Percentiles rank a stretch among this genome's conserved stretches.
phyloP scores from a whole-genome alignment of 2,797 vertebrate species.

The Sebastes kiyomatsui region DNA sequence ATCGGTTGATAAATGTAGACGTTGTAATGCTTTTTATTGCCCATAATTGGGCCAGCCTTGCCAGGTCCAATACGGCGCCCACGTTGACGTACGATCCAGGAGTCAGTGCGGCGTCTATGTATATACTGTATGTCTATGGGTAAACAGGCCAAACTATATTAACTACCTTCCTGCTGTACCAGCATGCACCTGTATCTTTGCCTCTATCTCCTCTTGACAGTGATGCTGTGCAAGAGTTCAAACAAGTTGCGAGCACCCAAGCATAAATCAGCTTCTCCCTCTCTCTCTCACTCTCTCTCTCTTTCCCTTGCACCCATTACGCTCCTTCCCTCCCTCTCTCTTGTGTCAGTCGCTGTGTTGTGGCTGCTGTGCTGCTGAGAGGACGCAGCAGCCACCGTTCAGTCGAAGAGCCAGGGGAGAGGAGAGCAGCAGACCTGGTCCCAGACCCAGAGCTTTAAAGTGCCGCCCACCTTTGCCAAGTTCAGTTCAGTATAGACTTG shows the following conservation, averaged over 20 bases:
- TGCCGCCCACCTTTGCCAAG: background rate
- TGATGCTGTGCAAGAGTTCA: background rate
- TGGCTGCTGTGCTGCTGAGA: constrained; percentile 48
- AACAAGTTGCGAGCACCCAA: background rate
- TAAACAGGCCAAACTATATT: background rate
- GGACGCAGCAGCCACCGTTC: constrained; percentile 41
- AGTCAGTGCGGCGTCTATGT: rapidly evolving
- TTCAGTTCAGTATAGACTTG: background rate
- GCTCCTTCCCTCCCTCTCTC: constrained; percentile 48
- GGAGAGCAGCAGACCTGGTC: constrained; percentile 7
- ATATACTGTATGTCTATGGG: no score
- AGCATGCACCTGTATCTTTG: background rate
- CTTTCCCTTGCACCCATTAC: background rate
- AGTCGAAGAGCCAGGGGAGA: constrained; percentile 17
- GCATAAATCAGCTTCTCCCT: background rate
- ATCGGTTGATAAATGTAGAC: no score
- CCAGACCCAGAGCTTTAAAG: background rate
- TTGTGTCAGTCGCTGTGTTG: constrained; percentile 56
- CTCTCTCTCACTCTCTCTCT: constrained; percentile 41
- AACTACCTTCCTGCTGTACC: background rate
- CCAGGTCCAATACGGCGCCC: no score
- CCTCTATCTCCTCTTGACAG: background rate
- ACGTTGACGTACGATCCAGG: no score
- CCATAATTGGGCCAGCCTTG: no score
- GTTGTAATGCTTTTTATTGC: no score